Percentiles rank a stretch among this genome's conserved stretches.
These are phyloP conservation scores for Aplodontia rufa DNA, from an alignment of 2,113 vertebrate species.

Conservation along the genomic window DNA sequence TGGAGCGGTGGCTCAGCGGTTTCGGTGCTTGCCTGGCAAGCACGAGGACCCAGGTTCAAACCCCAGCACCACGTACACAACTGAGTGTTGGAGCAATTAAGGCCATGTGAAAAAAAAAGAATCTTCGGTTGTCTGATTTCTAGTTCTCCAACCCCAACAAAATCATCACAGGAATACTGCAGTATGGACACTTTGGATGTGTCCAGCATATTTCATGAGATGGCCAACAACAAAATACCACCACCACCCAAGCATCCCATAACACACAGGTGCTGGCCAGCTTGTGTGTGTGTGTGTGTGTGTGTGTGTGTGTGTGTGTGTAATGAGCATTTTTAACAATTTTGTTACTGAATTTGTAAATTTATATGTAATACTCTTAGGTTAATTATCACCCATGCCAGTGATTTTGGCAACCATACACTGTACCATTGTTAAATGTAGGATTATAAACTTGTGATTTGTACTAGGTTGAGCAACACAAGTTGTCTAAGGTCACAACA, in stretches of 20 bases:
- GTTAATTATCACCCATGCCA: neutral
- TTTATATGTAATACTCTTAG: neutral
- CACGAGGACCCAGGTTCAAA: no score
- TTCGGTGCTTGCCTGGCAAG: no score
- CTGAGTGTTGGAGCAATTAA: no score
- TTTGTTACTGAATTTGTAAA: conserved; percentile 8
- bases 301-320: neutral
- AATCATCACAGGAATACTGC: neutral
- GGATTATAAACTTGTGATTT: neutral
- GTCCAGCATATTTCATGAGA: neutral
- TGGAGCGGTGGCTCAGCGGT: no score
- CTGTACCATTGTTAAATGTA: neutral
- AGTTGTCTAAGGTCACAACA: neutral
- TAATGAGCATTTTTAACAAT: neutral
- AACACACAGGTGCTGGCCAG: neutral
- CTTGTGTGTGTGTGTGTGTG: neutral
- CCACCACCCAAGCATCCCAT: neutral
- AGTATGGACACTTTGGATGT: no score
- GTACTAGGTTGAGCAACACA: neutral
- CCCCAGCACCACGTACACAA: no score
- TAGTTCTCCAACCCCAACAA: neutral
- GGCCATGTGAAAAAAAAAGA: no score
- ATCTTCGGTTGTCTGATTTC: neutral
- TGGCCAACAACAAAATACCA: neutral
- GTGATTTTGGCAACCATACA: neutral